Percentiles rank a stretch among this genome's conserved stretches.
Evolutionary conservation across 2,888 invertebrate species (phyloP).

Genomic region (Patella caerulea): DNA sequence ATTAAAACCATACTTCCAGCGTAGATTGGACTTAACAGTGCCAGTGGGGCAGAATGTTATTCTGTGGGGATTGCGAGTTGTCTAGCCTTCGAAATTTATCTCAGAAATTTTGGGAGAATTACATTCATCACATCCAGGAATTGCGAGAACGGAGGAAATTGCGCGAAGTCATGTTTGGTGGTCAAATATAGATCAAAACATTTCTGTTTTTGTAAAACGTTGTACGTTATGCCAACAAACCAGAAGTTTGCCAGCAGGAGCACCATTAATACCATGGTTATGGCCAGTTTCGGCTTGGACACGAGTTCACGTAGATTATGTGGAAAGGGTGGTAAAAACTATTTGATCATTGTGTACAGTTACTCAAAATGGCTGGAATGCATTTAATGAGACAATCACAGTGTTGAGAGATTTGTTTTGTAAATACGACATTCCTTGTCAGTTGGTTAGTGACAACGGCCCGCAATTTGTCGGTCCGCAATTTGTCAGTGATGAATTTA

Average conservation of each 20-base stretch:
- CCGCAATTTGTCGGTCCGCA: conserved; percentile 11
- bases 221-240: conserved; percentile 12
- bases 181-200: not conserved
- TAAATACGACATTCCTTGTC: conserved; percentile 48
- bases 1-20: conserved; percentile 15
- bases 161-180: conserved; percentile 17
- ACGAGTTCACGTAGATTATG: conserved; percentile 71
- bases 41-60: conserved; percentile 13
- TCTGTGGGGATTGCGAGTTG: conserved; percentile 10
- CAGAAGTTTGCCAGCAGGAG: not conserved
- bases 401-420: conserved; percentile 45
- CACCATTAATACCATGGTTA: conserved; percentile 14
- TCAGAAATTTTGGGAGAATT: not conserved
- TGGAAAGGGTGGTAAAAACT: conserved; percentile 60
- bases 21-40: conserved; percentile 2
- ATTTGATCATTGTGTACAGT: conserved; percentile 68
- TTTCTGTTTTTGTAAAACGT: not conserved
- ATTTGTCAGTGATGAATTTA: too few species aligned
- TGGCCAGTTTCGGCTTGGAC: conserved; percentile 50
- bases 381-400: conserved; percentile 39
- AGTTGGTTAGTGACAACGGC: conserved; percentile 64
- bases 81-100: not conserved
- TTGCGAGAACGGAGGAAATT: conserved; percentile 6
- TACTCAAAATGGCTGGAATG: conserved; percentile 71
- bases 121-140: conserved; percentile 7